Base-by-base conservation (phyloP, 1,140 invertebrate genomes). In the Aphis gossypii region DNA sequence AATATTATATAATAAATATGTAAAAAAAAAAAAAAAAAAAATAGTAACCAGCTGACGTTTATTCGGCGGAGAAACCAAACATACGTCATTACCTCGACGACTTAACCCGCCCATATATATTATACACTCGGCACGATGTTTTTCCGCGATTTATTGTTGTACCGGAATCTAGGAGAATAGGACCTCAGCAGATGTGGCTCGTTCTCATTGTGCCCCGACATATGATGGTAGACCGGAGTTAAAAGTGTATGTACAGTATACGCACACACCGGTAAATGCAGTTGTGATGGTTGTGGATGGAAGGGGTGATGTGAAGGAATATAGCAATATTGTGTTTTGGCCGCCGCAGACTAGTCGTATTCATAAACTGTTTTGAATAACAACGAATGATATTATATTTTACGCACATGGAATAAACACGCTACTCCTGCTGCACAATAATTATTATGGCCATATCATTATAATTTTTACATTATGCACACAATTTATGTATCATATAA, bases 311-410 rank as follows among this genome's bases (percentile, higher is more conserved):
- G 18, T 46, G 84, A 5, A 20, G 14, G 48, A 44, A 87, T 87
- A 48, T 87, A 44, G 84, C 84, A 48, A 44, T 46, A 48, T 87
- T 87, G 84, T 46, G 41, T 48, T 83, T 87, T 87, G 84, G 84
- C 41, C 84, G 23, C 9, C 44, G 84, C 44, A 44, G 14, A 46
- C 82, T 83, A 46, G 46, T 46, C 84, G 41, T 87, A n/a, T 87
- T 48, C 84, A 48, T 48, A 87, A 48, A 87, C 44, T 87, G 41
- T 11, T 46, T 46, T 44, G 84, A 87, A 87, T 48, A 87, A 87
- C 44, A 87, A 44, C 41, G 25, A 87, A 44, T 30, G 68, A 51
- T 60, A n/a, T 23, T 68, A 76, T 20, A 76, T 76, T n/a, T n/a
- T 68, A 68, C 30, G 60, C 11, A 30, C 4, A 23, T 11, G 11